phyloP scores from a whole-genome alignment of 2,888 invertebrate genomes.

The Lepeophtheirus nordmannii region DNA sequence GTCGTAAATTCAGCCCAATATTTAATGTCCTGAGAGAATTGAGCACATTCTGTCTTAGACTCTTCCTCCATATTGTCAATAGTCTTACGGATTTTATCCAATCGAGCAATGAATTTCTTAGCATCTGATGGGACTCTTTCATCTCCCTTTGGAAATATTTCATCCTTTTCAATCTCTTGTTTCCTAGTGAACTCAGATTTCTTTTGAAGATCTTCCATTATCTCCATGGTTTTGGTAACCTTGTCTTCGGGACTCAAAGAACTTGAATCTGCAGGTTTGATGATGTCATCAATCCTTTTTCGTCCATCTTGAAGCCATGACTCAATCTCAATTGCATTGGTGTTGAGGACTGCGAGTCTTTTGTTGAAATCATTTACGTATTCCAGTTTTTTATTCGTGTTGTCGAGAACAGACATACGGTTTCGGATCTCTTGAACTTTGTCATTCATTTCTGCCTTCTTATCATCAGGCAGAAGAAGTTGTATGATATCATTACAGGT shows the following conservation, averaged over 20 bases:
- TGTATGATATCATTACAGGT: constrained; percentile 26
- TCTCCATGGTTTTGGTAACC: constrained; percentile 28
- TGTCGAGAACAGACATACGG: constrained; percentile 26
- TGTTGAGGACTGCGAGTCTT: constrained; percentile 26
- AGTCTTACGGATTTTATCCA: constrained; percentile 27
- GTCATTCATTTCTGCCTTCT: constrained; percentile 28
- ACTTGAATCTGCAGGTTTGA: constrained; percentile 25
- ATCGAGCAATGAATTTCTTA: constrained; percentile 25
- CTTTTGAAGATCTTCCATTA: constrained; percentile 26
- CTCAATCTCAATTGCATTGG: constrained; percentile 26
- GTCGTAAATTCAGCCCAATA: constrained; percentile 28
- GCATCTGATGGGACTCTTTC: constrained; percentile 18
- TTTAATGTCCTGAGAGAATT: constrained; percentile 24
- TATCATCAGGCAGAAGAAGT: constrained; percentile 25
- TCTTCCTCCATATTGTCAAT: constrained; percentile 27
- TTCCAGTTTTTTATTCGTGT: constrained; percentile 27
- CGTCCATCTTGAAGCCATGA: constrained; percentile 27
- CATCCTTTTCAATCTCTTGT: constrained; percentile 19
- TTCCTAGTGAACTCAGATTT: constrained; percentile 21
- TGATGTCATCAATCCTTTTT: constrained; percentile 27
- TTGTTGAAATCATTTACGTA: constrained; percentile 27
- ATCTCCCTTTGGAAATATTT: constrained; percentile 19
- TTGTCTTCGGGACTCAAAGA: constrained; percentile 27
- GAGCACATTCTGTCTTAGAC: constrained; percentile 26
- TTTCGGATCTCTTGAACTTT: constrained; percentile 27